These are phyloP conservation scores for Equus quagga DNA, from an alignment of 2,113 vertebrate genomes.

Conservation along the genomic window DNA sequence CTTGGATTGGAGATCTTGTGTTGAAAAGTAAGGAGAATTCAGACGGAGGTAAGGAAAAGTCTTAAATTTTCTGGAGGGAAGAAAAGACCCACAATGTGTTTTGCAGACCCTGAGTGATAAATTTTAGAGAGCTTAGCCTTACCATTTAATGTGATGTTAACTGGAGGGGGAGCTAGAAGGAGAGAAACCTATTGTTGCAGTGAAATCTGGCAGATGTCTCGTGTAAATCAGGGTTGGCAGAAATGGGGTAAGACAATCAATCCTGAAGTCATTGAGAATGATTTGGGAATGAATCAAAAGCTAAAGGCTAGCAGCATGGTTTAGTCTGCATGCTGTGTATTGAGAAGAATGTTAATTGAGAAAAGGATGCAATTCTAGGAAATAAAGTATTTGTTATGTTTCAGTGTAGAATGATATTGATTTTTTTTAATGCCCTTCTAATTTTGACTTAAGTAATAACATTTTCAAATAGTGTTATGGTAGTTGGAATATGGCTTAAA, in stretches of 20 bases:
- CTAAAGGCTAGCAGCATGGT: not conserved
- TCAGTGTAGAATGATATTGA: not conserved
- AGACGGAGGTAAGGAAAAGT: not conserved
- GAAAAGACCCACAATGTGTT: not conserved
- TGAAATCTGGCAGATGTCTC: not conserved
- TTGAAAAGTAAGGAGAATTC: not conserved
- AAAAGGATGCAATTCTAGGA: not conserved
- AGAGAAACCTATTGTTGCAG: not conserved
- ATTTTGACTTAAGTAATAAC: not conserved
- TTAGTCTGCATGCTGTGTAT: not conserved
- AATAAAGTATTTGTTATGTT: not conserved
- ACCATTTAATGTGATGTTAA: not conserved
- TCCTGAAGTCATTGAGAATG: not conserved
- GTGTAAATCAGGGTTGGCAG: not conserved
- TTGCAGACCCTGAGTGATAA: not conserved
- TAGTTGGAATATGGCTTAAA: not conserved
- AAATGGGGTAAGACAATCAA: not conserved
- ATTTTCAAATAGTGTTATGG: not conserved
- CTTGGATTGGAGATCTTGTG: not conserved
- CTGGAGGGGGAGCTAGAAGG: not conserved
- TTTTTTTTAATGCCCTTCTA: not conserved
- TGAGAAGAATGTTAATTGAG: not conserved
- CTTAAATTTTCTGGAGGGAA: not conserved
- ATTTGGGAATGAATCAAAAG: constrained; percentile 26
- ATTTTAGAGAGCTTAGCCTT: not conserved